Conservation (phyloP, 35 echinoderm and acorn worm genomes). For the Anneissia japonica region DNA sequence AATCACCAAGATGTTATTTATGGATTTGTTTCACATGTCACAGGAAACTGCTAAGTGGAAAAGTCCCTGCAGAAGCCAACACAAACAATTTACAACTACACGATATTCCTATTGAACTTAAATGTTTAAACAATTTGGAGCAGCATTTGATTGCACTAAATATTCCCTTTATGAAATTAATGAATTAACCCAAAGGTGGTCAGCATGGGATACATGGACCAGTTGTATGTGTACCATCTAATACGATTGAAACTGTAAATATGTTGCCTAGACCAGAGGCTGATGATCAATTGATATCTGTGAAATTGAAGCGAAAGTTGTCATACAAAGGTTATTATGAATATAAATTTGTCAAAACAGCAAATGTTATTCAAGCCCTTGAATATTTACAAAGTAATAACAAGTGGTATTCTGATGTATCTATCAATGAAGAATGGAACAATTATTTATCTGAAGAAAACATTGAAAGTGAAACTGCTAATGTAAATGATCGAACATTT, state of each 20-base stretch:
- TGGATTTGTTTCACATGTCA: slow-evolving; percentile 36
- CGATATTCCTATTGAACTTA: neutral
- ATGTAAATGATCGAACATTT: neutral
- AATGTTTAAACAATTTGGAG: slow-evolving; percentile 16
- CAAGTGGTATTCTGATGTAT: slow-evolving; percentile 20
- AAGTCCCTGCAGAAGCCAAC: slow-evolving; percentile 16
- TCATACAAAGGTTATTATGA: slow-evolving; percentile 57
- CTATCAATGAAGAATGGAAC: slow-evolving; percentile 30
- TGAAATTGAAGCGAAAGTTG: slow-evolving; percentile 58
- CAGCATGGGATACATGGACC: slow-evolving; percentile 54
- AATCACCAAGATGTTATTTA: slow-evolving; percentile 22
- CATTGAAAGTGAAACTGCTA: neutral
- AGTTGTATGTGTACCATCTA: slow-evolving; percentile 62
- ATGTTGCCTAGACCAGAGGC: slow-evolving; percentile 17
- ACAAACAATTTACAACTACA: slow-evolving; percentile 9
- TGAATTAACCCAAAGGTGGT: slow-evolving; percentile 38
- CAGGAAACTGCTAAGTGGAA: slow-evolving; percentile 8
- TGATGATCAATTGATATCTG: slow-evolving; percentile 40
- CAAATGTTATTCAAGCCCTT: slow-evolving; percentile 41
- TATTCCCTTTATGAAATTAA: slow-evolving; percentile 54
- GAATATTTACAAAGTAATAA: slow-evolving; percentile 44
- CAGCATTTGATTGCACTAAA: slow-evolving; percentile 1
- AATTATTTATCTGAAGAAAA: slow-evolving; percentile 21
- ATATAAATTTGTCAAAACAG: slow-evolving; percentile 50
- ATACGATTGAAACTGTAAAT: slow-evolving; percentile 30